phyloP scores from a whole-genome alignment of 2,797 vertebrate genomes.

The Chaetophractus vellerosus region DNA sequence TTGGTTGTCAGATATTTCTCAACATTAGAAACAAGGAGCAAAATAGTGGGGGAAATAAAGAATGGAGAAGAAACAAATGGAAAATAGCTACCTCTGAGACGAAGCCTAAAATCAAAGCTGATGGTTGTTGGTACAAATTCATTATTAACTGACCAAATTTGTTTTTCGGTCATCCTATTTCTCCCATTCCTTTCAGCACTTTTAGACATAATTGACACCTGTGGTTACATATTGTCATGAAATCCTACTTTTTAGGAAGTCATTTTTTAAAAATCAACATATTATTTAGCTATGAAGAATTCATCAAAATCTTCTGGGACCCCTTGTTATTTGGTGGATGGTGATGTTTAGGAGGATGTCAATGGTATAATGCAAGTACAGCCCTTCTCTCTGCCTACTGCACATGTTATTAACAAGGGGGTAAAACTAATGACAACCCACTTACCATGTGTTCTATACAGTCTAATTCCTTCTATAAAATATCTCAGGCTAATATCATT shows the following conservation, averaged over 20 bases:
- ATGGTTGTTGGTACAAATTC: not conserved
- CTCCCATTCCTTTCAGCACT: not conserved
- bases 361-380: not conserved
- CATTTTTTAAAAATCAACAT: not conserved
- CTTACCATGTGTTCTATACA: not conserved
- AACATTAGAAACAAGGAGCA: not conserved
- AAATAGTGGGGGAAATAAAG: not conserved
- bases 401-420: not conserved
- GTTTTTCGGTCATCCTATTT: not conserved
- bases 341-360: not conserved
- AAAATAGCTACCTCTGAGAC: not conserved
- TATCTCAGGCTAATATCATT: not conserved
- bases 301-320: not conserved
- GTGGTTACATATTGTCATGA: not conserved
- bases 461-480: not conserved
- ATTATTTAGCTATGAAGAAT: conserved; percentile 23
- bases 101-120: not conserved
- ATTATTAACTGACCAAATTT: not conserved
- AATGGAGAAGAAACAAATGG: not conserved
- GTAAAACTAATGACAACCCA: not conserved
- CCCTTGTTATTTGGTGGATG: not conserved
- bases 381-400: too few species aligned
- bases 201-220: not conserved
- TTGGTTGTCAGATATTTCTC: not conserved
- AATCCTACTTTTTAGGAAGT: conserved; percentile 23